A percentile compares a stretch with the other conserved stretches of the same genome.
Evolutionary conservation across 2,113 vertebrate genomes (phyloP).

Genomic region (Phocoena sinus): DNA sequence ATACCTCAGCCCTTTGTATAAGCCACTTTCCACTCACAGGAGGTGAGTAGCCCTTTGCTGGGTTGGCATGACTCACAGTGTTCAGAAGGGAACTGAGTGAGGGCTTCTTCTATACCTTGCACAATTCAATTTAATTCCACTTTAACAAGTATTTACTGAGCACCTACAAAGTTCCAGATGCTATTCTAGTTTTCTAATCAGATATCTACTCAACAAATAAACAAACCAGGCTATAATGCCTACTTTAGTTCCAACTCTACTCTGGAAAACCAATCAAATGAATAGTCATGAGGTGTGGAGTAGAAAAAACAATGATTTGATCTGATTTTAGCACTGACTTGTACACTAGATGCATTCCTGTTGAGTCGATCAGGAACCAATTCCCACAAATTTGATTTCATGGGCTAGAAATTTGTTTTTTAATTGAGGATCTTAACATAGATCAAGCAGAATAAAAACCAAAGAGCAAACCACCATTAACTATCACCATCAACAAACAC

Average conservation of each 20-base stretch:
- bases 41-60: background rate
- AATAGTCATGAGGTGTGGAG: background rate
- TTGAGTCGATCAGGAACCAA: background rate
- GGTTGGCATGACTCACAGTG: background rate
- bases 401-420: background rate
- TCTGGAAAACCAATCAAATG: background rate
- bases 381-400: background rate
- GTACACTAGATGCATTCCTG: background rate
- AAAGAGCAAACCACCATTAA: background rate
- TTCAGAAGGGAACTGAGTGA: background rate
- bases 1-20: background rate
- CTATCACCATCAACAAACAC: background rate
- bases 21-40: background rate
- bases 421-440: background rate
- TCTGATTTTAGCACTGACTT: background rate
- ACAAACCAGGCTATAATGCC: background rate
- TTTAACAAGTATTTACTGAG: background rate
- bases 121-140: background rate
- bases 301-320: background rate
- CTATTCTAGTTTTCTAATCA: background rate
- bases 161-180: background rate
- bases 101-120: background rate
- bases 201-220: background rate
- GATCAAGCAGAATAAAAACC: background rate
- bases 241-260: background rate